Conservation (phyloP, 2,888 invertebrate species). For the Macrosoma leucophasiata region DNA sequence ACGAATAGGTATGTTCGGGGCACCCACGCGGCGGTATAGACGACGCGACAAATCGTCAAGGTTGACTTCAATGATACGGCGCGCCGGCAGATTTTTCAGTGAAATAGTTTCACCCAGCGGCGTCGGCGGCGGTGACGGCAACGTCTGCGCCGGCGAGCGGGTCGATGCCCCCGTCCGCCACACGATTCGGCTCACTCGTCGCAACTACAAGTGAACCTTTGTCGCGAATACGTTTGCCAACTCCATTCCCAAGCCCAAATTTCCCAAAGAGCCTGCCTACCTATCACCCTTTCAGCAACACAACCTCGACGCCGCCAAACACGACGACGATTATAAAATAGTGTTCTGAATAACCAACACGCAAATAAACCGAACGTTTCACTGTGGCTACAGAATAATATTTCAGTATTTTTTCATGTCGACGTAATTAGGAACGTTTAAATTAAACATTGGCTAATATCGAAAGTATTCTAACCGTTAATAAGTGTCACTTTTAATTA, state of each 20-base stretch:
- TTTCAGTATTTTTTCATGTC: too few relatives aligned
- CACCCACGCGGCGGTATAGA: slow-evolving; percentile 64
- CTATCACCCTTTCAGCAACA: too few relatives aligned
- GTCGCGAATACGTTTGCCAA: too few relatives aligned
- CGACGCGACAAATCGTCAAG: slow-evolving; percentile 71
- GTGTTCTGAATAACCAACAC: too few relatives aligned
- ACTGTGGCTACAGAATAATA: too few relatives aligned
- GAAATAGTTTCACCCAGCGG: slow-evolving; percentile 67
- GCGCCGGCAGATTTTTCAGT: slow-evolving; percentile 67
- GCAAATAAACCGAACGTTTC: too few relatives aligned
- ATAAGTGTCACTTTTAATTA: slow-evolving; percentile 14
- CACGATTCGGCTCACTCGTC: slow-evolving; percentile 61
- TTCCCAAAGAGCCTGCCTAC: too few relatives aligned
- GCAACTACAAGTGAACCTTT: slow-evolving; percentile 52
- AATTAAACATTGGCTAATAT: background rate
- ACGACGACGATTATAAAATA: too few relatives aligned
- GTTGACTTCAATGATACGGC: slow-evolving; percentile 67
- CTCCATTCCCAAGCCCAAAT: too few relatives aligned
- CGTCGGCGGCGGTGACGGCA: slow-evolving; percentile 59
- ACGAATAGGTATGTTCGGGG: slow-evolving; percentile 50
- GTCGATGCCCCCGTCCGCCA: slow-evolving; percentile 67
- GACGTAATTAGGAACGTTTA: too few relatives aligned
- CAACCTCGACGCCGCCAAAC: too few relatives aligned
- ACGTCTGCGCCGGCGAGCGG: slow-evolving; percentile 64
- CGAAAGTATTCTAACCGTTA: slow-evolving; percentile 3